Base-by-base conservation (phyloP, 2,888 invertebrate species). In the Euzetes globulus region DNA sequence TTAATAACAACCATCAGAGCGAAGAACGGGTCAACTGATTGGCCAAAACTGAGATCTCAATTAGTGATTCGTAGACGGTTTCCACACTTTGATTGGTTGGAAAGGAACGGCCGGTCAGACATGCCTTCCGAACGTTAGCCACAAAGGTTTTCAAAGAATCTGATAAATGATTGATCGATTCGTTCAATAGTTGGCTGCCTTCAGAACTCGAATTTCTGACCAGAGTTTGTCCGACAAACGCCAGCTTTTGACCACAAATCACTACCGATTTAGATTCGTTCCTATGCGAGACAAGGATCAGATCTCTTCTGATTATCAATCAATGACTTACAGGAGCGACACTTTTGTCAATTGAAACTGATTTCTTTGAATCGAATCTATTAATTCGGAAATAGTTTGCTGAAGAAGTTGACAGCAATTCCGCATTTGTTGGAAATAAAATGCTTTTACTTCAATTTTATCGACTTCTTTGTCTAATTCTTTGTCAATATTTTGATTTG, bases 221-320 rank as follows among this genome's bases (percentile, higher is more conserved):
- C 95, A n/a, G n/a, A 7, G 52, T 52, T n/a, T 52, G 19, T 7
- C 6, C 95, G 77, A 95, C 94, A 82, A 92, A 91, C 25, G 97
- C 92, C 81, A 97, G 86, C 82, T 94, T 90, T 82, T 96, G 95
- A 33, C 94, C 95, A 82, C 92, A 92, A 71, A 97, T 86, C 47
- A 96, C 92, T 13, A 97, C 94, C 83, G 94, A 94, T 83, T 96
- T 96, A 72, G 93, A 92, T 82, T 94, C 92, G 17, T 93, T 92
- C n/a, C 60, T 60, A 27, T 27, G 7, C 13, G 33, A 60, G n/a
- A 29, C 1, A 4, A 33, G 17, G 27, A 27, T 17, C 4, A 29
- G 22, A 29, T 4, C 17, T 13, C 4, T 7, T 13, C 5, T 3
- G 13, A 47, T 13, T 17, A 47, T 5, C 2, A 5, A 17, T 47